phyloP scores from a whole-genome alignment of 2,888 invertebrate genomes.

The Lepidocyrtinus sp. region DNA sequence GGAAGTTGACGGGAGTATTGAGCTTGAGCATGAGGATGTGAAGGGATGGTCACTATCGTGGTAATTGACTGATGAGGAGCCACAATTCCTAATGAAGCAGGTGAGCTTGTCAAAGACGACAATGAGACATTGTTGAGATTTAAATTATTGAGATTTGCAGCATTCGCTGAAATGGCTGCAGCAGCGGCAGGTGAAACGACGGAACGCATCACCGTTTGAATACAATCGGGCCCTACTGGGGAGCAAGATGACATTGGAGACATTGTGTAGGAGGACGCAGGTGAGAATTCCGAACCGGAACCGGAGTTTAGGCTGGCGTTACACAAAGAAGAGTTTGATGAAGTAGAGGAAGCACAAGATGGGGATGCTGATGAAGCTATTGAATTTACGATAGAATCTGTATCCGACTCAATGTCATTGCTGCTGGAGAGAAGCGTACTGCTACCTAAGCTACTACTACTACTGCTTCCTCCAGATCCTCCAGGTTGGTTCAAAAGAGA shows the following conservation, averaged over 20 bases:
- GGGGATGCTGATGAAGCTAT: conserved; percentile 32
- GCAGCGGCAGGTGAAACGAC: conserved; percentile 65
- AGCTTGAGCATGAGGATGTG: conserved; percentile 45
- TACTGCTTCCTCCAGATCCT: conserved; percentile 20
- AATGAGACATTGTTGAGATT: conserved; percentile 43
- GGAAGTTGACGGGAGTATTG: conserved; percentile 51
- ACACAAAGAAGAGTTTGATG: conserved; percentile 5
- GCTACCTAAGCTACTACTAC: neutral
- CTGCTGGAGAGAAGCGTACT: neutral
- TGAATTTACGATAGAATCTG: conserved; percentile 38
- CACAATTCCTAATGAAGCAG: conserved; percentile 46
- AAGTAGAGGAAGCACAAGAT: no score
- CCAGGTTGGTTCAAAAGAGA: conserved; percentile 75
- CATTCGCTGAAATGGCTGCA: conserved; percentile 53
- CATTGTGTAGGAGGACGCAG: conserved; percentile 67
- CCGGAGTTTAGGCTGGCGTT: conserved; percentile 24
- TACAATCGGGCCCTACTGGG: conserved; percentile 66
- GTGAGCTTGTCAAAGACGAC: conserved; percentile 44
- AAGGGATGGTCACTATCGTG: conserved; percentile 42
- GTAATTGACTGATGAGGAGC: conserved; percentile 50
- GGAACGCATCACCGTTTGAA: conserved; percentile 69
- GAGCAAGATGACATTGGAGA: conserved; percentile 66
- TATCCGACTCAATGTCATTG: conserved; percentile 33
- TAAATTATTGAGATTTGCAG: conserved; percentile 50
- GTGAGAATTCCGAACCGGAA: conserved; percentile 66